Evolutionary conservation across 2,888 invertebrate species (phyloP).

Genomic region (Nebria salina): DNA sequence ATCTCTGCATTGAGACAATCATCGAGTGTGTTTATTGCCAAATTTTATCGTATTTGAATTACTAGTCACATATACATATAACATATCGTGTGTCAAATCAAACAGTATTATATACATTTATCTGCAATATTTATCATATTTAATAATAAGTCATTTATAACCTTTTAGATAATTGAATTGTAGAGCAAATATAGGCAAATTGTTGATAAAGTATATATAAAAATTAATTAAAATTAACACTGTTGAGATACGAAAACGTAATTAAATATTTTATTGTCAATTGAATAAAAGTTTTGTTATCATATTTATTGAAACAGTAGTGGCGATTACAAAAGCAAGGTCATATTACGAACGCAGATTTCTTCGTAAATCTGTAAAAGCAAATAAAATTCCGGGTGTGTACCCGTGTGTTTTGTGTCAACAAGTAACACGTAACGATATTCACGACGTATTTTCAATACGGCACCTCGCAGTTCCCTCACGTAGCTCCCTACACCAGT

Average conservation of each 20-base stretch:
- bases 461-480: constrained; percentile 63
- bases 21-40: constrained; percentile 20
- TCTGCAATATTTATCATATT: constrained; percentile 9
- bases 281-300: constrained; percentile 3
- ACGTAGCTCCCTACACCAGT: constrained; percentile 60
- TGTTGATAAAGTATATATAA: constrained; percentile 13
- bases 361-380: background rate
- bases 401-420: constrained; percentile 7
- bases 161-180: constrained; percentile 10
- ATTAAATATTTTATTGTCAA: constrained; percentile 8
- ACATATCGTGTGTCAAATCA: constrained; percentile 14
- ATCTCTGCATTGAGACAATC: constrained; percentile 35
- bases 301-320: constrained; percentile 6
- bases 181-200: constrained; percentile 6
- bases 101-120: constrained; percentile 10
- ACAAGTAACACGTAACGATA: constrained; percentile 48
- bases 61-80: constrained; percentile 16
- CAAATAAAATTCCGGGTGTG: background rate
- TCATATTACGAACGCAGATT: background rate
- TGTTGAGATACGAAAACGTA: constrained; percentile 9
- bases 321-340: background rate
- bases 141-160: background rate
- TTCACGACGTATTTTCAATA: constrained; percentile 65
- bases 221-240: constrained; percentile 9
- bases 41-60: constrained; percentile 7